These are phyloP conservation scores for Aleadryas rufinucha DNA, from an alignment of 2,113 vertebrate genomes.

Conservation along the genomic window DNA sequence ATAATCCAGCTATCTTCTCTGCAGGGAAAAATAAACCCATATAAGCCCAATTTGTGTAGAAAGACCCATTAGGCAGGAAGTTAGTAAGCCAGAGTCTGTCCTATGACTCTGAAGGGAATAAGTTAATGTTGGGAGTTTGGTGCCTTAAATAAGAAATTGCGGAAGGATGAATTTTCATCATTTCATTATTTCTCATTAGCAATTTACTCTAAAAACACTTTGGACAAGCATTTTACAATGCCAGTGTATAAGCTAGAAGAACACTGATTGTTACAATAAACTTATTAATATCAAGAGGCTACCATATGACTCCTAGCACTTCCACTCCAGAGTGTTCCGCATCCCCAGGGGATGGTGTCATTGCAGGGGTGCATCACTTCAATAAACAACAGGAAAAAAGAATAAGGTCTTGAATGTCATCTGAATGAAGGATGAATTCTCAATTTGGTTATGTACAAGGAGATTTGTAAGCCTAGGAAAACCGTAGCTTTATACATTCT, in stretches of 20 bases:
- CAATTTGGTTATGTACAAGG: neutral
- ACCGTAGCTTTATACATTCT: neutral
- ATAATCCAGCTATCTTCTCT: slow-evolving; percentile 54
- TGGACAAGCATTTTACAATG: neutral
- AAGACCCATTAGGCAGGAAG: slow-evolving; percentile 75
- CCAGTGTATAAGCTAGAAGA: neutral
- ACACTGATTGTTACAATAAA: neutral
- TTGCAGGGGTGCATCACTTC: neutral
- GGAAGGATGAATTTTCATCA: slow-evolving; percentile 25
- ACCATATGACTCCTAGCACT: neutral
- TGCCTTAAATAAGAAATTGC: slow-evolving; percentile 29
- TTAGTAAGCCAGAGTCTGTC: slow-evolving; percentile 52
- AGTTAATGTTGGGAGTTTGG: slow-evolving; percentile 38
- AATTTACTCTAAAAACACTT: neutral
- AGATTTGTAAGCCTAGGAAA: neutral
- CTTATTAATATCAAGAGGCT: neutral
- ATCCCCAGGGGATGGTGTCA: neutral
- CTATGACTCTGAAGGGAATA: slow-evolving; percentile 56
- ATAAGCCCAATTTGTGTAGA: slow-evolving; percentile 55
- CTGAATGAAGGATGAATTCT: neutral
- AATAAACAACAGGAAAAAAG: neutral
- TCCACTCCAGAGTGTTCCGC: neutral
- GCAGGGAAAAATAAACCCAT: slow-evolving; percentile 57
- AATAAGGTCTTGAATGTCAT: neutral
- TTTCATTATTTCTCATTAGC: slow-evolving; percentile 33